These are phyloP conservation scores for Malurus cyaneus DNA, from an alignment of 2,113 vertebrate genomes.

Conservation along the genomic window DNA sequence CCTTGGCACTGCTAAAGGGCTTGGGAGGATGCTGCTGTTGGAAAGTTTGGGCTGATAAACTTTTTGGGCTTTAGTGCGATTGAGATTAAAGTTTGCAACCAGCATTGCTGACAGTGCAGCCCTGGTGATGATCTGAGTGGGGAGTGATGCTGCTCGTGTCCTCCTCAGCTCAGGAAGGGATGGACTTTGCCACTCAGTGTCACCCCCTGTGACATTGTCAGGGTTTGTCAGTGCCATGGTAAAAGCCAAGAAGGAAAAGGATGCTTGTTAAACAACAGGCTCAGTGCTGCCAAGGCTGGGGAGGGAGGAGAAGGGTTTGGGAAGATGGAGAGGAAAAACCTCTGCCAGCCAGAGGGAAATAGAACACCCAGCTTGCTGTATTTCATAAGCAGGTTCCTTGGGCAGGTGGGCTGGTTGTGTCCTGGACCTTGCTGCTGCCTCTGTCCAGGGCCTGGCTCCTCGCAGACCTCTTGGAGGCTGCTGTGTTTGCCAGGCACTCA, in stretches of 20 bases:
- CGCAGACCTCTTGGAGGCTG: background rate
- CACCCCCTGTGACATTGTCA: background rate
- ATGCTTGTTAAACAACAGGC: background rate
- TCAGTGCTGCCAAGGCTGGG: background rate
- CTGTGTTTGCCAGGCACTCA: background rate
- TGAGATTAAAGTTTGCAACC: background rate
- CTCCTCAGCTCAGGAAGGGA: background rate
- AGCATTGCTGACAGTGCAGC: background rate
- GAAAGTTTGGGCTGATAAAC: background rate
- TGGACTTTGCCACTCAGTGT: background rate
- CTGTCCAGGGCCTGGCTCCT: background rate
- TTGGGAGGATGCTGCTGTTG: background rate
- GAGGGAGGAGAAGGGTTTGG: background rate
- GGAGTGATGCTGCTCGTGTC: fast-evolving
- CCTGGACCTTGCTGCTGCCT: background rate
- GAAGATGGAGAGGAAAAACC: background rate
- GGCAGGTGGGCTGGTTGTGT: fast-evolving
- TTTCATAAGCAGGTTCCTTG: background rate
- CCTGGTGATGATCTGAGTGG: background rate
- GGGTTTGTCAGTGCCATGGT: background rate
- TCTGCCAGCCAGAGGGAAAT: background rate
- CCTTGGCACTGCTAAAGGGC: background rate
- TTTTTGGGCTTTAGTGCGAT: background rate
- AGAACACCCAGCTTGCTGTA: fast-evolving
- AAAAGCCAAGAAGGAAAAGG: background rate